Evolutionary conservation across 2,888 invertebrate genomes (phyloP).

Genomic region (Diadegma fenestrale): DNA sequence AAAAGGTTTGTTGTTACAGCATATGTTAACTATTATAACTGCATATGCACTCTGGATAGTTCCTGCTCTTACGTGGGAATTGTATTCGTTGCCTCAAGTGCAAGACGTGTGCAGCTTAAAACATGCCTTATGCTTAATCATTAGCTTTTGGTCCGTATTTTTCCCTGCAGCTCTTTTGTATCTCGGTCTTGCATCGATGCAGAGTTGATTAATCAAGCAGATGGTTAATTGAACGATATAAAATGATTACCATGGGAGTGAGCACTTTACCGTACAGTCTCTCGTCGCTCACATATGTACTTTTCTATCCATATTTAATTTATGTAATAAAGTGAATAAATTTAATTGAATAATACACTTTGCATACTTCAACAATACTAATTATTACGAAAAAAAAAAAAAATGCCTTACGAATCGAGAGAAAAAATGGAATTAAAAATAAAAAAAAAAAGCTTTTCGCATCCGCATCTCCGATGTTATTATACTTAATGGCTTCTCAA

Average conservation of each 20-base stretch:
- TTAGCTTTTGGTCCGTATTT: slow-evolving; percentile 13
- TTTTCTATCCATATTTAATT: slow-evolving; percentile 40
- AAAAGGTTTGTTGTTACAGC: slow-evolving; percentile 7
- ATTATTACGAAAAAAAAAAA: slow-evolving; percentile 42
- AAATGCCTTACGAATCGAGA: not conserved
- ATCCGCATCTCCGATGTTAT: slow-evolving; percentile 61
- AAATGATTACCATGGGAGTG: slow-evolving; percentile 64
- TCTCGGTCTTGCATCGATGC: slow-evolving; percentile 52
- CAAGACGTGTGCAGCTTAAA: slow-evolving; percentile 14
- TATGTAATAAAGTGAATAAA: slow-evolving; percentile 45
- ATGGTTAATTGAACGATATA: slow-evolving; percentile 68
- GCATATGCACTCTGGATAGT: slow-evolving; percentile 45
- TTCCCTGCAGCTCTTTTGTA: slow-evolving; percentile 32
- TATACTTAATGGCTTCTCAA: slow-evolving; percentile 45
- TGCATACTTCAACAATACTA: slow-evolving; percentile 63
- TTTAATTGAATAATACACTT: slow-evolving; percentile 42
- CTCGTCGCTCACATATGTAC: slow-evolving; percentile 8
- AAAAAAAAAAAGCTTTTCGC: slow-evolving; percentile 12
- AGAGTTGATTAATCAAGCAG: slow-evolving; percentile 66
- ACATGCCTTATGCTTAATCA: not conserved
- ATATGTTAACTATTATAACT: slow-evolving; percentile 63
- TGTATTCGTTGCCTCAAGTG: slow-evolving; percentile 34
- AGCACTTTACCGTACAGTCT: slow-evolving; percentile 60
- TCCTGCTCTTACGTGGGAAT: slow-evolving; percentile 60
- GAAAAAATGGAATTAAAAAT: not conserved